Conservation (phyloP, 2,113 vertebrate genomes). For the Poeciliopsis turrubarensis region DNA sequence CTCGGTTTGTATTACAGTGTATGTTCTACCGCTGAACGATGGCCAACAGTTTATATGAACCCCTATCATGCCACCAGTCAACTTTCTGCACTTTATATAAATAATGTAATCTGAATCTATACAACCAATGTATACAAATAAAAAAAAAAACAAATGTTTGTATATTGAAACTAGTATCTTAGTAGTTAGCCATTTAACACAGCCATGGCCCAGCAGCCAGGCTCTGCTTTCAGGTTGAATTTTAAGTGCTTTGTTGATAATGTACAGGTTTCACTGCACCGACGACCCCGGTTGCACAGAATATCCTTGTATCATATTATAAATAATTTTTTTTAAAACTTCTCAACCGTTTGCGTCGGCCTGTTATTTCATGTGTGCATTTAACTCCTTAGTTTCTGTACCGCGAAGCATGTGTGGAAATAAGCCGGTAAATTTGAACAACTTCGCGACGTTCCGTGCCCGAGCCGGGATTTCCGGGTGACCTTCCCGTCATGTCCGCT, state of each 20-base stretch:
- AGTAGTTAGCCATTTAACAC: conserved; percentile 70
- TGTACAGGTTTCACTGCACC: conserved; percentile 84
- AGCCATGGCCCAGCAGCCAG: conserved; percentile 84
- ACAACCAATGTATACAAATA: conserved; percentile 74
- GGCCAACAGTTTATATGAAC: conserved; percentile 58
- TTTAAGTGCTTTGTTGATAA: conserved; percentile 87
- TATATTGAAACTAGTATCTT: conserved; percentile 65
- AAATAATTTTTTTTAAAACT: conserved; percentile 90
- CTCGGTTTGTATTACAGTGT: conserved; percentile 63
- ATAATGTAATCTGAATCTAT: conserved; percentile 77
- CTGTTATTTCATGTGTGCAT: conserved; percentile 15
- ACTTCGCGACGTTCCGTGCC: too few species aligned
- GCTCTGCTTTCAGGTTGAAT: conserved; percentile 82
- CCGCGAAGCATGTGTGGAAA: not conserved
- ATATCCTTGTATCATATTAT: conserved; percentile 99
- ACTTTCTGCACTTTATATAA: conserved; percentile 84
- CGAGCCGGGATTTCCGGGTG: conserved; percentile 6
- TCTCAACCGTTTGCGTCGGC: conserved; percentile 44
- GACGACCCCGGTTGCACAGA: conserved; percentile 94
- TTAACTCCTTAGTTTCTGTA: not conserved
- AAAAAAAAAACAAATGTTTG: conserved; percentile 59
- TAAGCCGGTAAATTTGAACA: not conserved
- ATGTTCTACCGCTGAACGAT: conserved; percentile 69
- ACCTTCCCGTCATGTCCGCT: not conserved
- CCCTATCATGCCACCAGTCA: conserved; percentile 73